Base-by-base conservation (phyloP, 2,113 vertebrate species). In the Megalops atlanticus region DNA sequence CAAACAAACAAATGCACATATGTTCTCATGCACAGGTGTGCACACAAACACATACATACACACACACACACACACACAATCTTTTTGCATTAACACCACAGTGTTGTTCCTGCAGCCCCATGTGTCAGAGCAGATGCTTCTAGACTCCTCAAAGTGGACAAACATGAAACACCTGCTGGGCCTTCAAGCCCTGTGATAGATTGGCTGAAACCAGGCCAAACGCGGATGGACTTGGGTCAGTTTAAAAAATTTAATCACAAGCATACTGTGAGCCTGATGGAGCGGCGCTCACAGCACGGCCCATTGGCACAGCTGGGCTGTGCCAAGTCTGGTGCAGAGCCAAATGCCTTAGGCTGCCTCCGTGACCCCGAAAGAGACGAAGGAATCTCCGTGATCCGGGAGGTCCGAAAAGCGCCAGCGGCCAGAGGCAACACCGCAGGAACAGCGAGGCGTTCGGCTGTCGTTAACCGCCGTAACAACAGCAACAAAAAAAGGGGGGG, bases 61-160 rank as follows among this genome's bases (percentile, higher is more conserved):
- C 81, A 84, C 24, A 43, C 45, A n/a, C n/a, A n/a, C n/a, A n/a
- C 72, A 35, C 7, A 39, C 8, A 18, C 38, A 15, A 73, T 54
- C 31, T 41, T n/a, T 18, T n/a, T n/a, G n/a, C n/a, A n/a, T n/a
- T n/a, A n/a, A n/a, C n/a, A n/a, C n/a, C n/a, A n/a, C 31, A n/a
- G n/a, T 14, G 35, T 40, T 43, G 31, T 16, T 10, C 64, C 39
- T 35, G 39, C 6, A 35, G n/a, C 31, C 15, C 24, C 35, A 45
- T 81, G 79, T 39, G 64, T 75, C 24, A 47, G 31, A 78, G 40
- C 76, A 40, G 76, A 81, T 81, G 35, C 54, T 39, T n/a, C 76
- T 36, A 75, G 76, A 71, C 27, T 35, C 4, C 43, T 75, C 38
- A 72, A 24, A 69, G 76, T 54, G 49, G 43, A 52, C 36, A 74